phyloP scores from a whole-genome alignment of 2,113 vertebrate species.

The Nibea albiflora region DNA sequence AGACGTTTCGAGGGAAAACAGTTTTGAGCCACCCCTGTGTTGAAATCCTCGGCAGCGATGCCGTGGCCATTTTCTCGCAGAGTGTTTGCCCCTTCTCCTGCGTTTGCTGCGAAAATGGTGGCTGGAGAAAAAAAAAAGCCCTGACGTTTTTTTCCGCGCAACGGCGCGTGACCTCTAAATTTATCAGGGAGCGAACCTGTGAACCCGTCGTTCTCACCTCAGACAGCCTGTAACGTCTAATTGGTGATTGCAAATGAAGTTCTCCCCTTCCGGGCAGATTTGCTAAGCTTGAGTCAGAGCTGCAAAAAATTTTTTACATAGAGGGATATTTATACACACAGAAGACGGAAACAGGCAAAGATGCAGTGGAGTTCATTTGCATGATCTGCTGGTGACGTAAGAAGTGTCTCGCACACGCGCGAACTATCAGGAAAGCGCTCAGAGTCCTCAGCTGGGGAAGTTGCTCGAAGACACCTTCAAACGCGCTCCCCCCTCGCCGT shows the following conservation, averaged over 20 bases:
- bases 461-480: neutral
- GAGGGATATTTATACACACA: neutral
- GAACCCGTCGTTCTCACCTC: neutral
- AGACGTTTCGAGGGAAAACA: conserved; percentile 3
- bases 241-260: too few relatives aligned
- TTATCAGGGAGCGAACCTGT: neutral
- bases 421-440: neutral
- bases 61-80: neutral
- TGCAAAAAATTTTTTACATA: neutral
- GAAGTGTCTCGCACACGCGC: neutral
- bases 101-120: neutral
- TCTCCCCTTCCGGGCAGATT: too few relatives aligned
- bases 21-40: neutral
- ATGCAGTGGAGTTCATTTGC: neutral
- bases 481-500: neutral
- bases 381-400: neutral
- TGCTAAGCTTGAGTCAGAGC: too few relatives aligned
- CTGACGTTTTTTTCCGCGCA: neutral
- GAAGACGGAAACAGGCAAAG: neutral
- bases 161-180: neutral
- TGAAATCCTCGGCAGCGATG: conserved; percentile 19
- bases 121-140: neutral
- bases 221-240: neutral
- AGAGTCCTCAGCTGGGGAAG: neutral
- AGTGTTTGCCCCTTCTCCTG: neutral